Base-by-base conservation (phyloP, 2,888 invertebrate species). In the Fabriciana adippe region DNA sequence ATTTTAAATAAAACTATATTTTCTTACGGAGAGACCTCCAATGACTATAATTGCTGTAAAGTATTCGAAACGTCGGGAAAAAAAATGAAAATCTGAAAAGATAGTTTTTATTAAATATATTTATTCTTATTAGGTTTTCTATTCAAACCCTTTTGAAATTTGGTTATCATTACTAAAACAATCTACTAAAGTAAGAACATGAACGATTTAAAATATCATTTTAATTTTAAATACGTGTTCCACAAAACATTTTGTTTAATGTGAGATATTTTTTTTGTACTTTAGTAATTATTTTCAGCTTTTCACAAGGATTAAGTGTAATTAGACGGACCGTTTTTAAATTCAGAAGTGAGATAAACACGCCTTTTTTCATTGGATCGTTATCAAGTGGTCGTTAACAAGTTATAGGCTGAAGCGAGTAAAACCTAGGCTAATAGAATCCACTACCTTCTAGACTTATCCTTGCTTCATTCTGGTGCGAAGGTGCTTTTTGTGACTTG, bases 271-370 rank as follows among this genome's bases (percentile, higher is more conserved):
- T 15, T 50, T 13, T 50, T 18, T 66, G 55, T 51, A 51, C 71
- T 65, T 69, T 66, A 56, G 73, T 75, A 76, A 76, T 77, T 76
- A 75, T 77, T 75, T 76, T 70, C 72, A 70, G 73, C 75, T 76
- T 77, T 75, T 76, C 73, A 72, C 72, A 72, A 73, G 75, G 76
- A 75, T 77, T 74, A 73, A 74, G 71, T 74, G 74, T 78, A 77
- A 78, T 77, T 78, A 78, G 75, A 73, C 69, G 72, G 70, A 72
- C 75, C 72, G 68, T 76, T 76, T 77, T 78, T 75, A 76, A 76
- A 77, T 76, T 75, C 72, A 74, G 76, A 65, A 74, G 72, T 72
- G 73, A 78, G 76, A 78, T 77, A 77, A 76, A 78, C 76, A 72
- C 70, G 65, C 68, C 72, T 72, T 73, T 73, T 77, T 75, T 71